A percentile compares a stretch with the other conserved stretches of the same genome.
Evolutionary conservation across 2,888 invertebrate species (phyloP).

Genomic region (Tipula confusa): DNA sequence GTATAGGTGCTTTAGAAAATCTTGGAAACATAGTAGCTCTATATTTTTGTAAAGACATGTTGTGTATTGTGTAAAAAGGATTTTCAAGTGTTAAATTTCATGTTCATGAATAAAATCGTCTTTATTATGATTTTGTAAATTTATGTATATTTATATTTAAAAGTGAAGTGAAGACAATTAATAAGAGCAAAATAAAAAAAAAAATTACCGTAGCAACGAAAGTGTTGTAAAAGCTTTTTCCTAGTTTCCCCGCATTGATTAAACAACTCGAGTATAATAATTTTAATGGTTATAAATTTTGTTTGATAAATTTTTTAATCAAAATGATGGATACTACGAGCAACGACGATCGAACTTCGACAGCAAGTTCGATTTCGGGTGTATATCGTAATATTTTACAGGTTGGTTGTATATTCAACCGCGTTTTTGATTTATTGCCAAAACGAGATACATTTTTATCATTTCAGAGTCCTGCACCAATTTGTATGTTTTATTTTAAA

Average conservation of each 20-base stretch:
- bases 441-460: not conserved
- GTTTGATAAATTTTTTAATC: not conserved
- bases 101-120: not conserved
- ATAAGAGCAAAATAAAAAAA: not conserved
- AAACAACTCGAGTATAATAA: not conserved
- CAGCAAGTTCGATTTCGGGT: constrained; percentile 38
- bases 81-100: not conserved
- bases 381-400: constrained; percentile 37
- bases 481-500: constrained; percentile 56
- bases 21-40: no score
- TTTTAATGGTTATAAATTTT: no score
- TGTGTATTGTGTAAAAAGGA: not conserved
- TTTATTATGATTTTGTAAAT: no score
- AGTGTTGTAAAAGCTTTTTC: not conserved
- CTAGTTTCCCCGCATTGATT: not conserved
- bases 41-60: not conserved
- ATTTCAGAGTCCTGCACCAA: constrained; percentile 44
- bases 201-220: not conserved
- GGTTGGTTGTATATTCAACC: constrained; percentile 34
- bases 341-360: constrained; percentile 36
- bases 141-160: not conserved
- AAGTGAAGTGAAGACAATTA: not conserved
- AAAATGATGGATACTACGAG: constrained; percentile 31
- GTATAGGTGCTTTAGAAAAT: not conserved
- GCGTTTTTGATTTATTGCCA: no score